phyloP scores from a whole-genome alignment of 2,797 vertebrate genomes.

The Distichodus sexfasciatus region DNA sequence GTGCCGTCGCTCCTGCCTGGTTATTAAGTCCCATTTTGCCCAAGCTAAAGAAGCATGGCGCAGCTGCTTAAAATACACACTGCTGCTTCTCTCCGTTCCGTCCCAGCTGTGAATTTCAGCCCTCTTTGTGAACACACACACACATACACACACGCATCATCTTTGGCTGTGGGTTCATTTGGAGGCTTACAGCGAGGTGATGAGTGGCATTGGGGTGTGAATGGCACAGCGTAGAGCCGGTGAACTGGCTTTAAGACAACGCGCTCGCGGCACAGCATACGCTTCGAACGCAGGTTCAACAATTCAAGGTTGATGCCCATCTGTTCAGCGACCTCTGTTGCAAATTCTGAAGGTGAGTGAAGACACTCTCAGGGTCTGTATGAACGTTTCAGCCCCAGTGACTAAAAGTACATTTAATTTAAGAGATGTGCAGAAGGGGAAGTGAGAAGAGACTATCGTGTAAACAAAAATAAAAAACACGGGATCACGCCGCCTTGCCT shows the following conservation, averaged over 20 bases:
- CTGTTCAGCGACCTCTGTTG: slow-evolving; percentile 51
- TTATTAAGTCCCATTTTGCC: slow-evolving; percentile 36
- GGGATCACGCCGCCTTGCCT: not conserved
- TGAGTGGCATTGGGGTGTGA: slow-evolving; percentile 29
- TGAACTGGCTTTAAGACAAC: slow-evolving; percentile 26
- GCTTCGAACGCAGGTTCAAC: slow-evolving; percentile 44
- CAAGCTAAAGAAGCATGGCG: slow-evolving; percentile 12
- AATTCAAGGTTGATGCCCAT: slow-evolving; percentile 56
- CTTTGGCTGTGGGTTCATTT: slow-evolving; percentile 18
- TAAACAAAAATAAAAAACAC: slow-evolving; percentile 28
- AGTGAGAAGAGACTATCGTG: slow-evolving; percentile 5
- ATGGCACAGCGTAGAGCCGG: slow-evolving; percentile 7
- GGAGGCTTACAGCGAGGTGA: slow-evolving; percentile 19
- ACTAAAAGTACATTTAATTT: slow-evolving; percentile 17
- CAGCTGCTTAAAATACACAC: slow-evolving; percentile 35
- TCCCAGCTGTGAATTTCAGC: slow-evolving; percentile 26
- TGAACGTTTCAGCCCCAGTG: slow-evolving; percentile 24
- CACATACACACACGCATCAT: slow-evolving; percentile 8
- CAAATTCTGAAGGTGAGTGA: slow-evolving; percentile 47
- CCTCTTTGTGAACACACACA: slow-evolving; percentile 16
- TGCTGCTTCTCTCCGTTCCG: slow-evolving; percentile 11
- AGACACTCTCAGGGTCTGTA: slow-evolving; percentile 32
- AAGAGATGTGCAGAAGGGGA: slow-evolving; percentile 1
- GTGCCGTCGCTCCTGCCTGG: slow-evolving; percentile 7
- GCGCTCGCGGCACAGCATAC: slow-evolving; percentile 27